Base-by-base conservation (phyloP, 2,888 invertebrate genomes). In the Lithophane ornitopus region DNA sequence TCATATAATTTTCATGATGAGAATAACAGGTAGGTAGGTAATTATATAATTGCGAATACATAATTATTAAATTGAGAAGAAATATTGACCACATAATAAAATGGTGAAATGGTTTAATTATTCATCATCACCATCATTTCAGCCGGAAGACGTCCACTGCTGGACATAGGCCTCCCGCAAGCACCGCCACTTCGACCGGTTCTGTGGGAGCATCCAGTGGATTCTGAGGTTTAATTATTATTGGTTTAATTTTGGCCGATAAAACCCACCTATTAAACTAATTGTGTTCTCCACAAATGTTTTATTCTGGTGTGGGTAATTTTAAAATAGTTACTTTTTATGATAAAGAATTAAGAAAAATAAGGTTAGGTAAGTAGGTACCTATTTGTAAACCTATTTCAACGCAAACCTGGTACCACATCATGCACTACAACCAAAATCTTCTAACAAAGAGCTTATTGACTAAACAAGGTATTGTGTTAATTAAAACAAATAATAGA, bases 381-480 rank as follows among this genome's bases (percentile, higher is more conserved):
- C 54, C 22, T 3, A 54, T n/a, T n/a, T 54, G 19, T 6, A 11
- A 34, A 14, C 9, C 14, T 41, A 39, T 46, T 41, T n/a, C 3
- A 58, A 12, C 16, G 11, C 11, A n/a, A 34, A 59, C 26, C 22
- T 59, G 3, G 6, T 22, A 11, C 14, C 22, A 41, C 1, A 41
- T 19, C 16, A 8, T n/a, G 39, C 39, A 69, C 76, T 76, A 59
- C 3, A n/a, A 16, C 16, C 4, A 14, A 63, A 68, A 52, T 46
- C 22, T 11, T 26, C 12, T 28, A 28, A 63, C n/a, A 46, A 61
- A 74, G 6, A 34, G 14, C 1, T 49, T 69, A 46, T 66, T 82
- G 49, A 69, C 26, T 14, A 76, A 75, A 76, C 58, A 61, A 41
- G 7, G 58, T 16, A 76, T 49, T 65, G 54, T 68, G 28, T 59